Evolutionary conservation across 1,140 invertebrate genomes (phyloP).

Genomic region (Bombus pyrosoma): DNA sequence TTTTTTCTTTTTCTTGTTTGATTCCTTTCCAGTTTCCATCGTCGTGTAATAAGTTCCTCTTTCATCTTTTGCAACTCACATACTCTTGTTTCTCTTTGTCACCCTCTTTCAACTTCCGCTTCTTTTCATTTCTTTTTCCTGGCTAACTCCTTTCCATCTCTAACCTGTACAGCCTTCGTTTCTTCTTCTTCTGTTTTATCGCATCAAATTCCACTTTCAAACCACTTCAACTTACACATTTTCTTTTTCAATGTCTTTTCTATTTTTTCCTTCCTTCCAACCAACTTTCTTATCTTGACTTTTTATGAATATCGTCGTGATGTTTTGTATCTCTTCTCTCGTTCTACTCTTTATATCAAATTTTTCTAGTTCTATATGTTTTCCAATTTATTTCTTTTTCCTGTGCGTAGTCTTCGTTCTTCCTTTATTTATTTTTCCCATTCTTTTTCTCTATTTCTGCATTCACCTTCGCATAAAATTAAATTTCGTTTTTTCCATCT

Average conservation of each 20-base stretch:
- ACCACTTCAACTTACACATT: background rate
- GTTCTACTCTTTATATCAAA: background rate
- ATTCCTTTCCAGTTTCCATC: background rate
- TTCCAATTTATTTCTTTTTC: background rate
- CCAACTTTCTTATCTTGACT: background rate
- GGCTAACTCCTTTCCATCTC: background rate
- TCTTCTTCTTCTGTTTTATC: too few relatives aligned
- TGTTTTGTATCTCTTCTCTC: background rate
- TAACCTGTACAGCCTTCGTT: background rate
- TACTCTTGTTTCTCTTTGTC: background rate
- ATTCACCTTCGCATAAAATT: background rate
- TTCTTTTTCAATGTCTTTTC: background rate
- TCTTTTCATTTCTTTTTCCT: background rate
- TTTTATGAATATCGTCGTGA: background rate
- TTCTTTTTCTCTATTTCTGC: background rate
- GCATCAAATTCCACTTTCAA: background rate
- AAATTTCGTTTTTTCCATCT: background rate
- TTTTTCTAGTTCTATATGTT: background rate
- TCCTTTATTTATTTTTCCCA: background rate
- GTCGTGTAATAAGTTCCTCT: background rate
- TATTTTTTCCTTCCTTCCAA: background rate
- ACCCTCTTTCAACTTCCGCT: background rate
- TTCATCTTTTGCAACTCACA: background rate
- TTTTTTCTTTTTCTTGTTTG: accelerated
- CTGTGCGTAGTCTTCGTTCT: background rate